These are phyloP conservation scores for Campoplex capitator DNA, from an alignment of 2,888 invertebrate species.

Conservation along the genomic window DNA sequence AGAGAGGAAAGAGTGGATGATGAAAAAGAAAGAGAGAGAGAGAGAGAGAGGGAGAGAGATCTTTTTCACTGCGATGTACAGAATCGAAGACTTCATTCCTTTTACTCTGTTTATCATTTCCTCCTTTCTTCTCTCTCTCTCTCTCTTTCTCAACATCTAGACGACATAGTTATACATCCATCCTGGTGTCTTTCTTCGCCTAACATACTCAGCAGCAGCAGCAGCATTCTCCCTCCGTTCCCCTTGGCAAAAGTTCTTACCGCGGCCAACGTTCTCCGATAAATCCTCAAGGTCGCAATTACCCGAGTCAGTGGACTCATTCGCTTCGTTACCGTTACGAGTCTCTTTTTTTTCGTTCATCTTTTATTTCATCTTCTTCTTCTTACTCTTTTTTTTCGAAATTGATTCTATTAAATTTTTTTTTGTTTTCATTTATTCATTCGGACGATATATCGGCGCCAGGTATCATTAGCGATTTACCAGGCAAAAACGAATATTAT, in stretches of 20 bases:
- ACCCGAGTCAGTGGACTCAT: slow-evolving; percentile 60
- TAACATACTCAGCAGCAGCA: slow-evolving; percentile 10
- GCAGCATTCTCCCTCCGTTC: slow-evolving; percentile 6
- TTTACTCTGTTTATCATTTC: slow-evolving; percentile 33
- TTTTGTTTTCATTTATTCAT: slow-evolving; percentile 3
- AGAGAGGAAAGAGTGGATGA: not conserved
- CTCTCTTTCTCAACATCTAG: not conserved
- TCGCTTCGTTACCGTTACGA: slow-evolving; percentile 54
- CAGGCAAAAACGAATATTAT: not conserved
- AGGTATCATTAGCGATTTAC: slow-evolving; percentile 5
- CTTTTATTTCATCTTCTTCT: not conserved
- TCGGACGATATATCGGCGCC: not conserved
- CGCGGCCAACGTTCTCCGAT: slow-evolving; percentile 57
- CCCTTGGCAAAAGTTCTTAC: slow-evolving; percentile 55
- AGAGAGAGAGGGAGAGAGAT: slow-evolving; percentile 12
- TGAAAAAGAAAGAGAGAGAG: not conserved
- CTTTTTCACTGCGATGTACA: not conserved
- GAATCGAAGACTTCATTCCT: slow-evolving; percentile 46
- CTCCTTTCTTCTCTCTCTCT: slow-evolving; percentile 47
- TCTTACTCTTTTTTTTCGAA: not conserved
- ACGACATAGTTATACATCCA: not conserved
- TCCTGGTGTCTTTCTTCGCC: not conserved
- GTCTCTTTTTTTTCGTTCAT: slow-evolving; percentile 4
- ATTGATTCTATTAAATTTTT: not conserved
- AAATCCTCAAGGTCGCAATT: slow-evolving; percentile 67